Base-by-base conservation (phyloP, 92 coral and sea anemone species). In the Siderastrea siderea region DNA sequence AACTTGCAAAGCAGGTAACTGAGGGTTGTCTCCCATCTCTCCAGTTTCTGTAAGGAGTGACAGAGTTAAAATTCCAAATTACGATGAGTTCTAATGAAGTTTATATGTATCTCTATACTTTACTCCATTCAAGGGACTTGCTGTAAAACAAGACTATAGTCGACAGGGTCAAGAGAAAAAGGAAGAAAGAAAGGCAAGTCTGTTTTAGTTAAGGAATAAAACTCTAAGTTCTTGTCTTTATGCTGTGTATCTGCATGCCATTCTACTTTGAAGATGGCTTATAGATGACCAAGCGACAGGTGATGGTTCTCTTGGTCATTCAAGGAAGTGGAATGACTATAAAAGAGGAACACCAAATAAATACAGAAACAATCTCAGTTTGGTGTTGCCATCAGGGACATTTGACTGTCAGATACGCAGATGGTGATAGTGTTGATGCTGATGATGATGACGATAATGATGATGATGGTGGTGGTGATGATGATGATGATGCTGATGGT, bases 101-200 rank as follows among this genome's bases (percentile, higher is more conserved):
- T 59, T 12, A 51, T 78, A 9, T 46, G 38, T 26, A 26, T 26
- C 38, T 58, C 62, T 15, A 5, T 65, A 4, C 7, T 74, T 53
- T 58, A 3, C 38, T 48, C 16, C 2, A 8, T 86, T 63, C 47
- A 48, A 97, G 98, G 99, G 99, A 43, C 84, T 87, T 80, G 94
- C 95, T 51, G 86, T 92, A 26, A 94, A 96, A 74, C 89, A 92
- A 78, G 99, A 97, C 52, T 91, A 87, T 48, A 93, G 89, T 54
- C 87, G 86, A 19, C 91, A 95, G 75, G 99, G 99, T 17, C 93
- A 93, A 68, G 82, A 74, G 26, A 97, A 94, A 74, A 95, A 97
- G 85, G 98, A 91, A 80, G 95, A 95, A 67, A 93, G 98, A 88
- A 88, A 93, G 97, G 99, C 95, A 78, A 43, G 84, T 78, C 17